Conservation (phyloP, 2,888 invertebrate species). For the Tanypteryx hageni region DNA sequence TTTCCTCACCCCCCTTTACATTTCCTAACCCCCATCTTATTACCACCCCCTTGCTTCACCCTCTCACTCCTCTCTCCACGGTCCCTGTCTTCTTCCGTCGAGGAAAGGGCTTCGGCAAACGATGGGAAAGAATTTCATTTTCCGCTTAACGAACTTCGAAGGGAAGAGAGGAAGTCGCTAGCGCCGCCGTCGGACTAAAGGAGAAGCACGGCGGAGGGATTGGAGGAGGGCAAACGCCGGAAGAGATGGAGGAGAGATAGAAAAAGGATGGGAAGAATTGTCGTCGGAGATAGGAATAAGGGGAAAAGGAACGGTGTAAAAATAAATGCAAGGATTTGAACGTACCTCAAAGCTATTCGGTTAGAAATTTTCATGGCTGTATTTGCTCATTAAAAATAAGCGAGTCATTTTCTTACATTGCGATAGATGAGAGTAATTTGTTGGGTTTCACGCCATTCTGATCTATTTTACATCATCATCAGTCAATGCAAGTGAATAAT, state of each 20-base stretch:
- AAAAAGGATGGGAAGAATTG: neutral
- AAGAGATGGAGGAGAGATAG: neutral
- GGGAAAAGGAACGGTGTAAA: neutral
- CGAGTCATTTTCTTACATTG: too few species aligned
- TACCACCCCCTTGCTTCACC: slow-evolving; percentile 14
- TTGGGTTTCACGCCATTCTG: too few species aligned
- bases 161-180: slow-evolving; percentile 19
- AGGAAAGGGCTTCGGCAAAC: slow-evolving; percentile 3
- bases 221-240: neutral
- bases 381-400: too few species aligned
- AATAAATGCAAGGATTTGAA: neutral
- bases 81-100: too few species aligned
- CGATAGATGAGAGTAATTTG: too few species aligned
- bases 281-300: neutral
- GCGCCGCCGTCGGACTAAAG: neutral
- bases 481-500: too few species aligned
- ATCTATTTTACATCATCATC: too few species aligned
- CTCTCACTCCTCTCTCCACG: too few species aligned
- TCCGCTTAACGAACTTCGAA: slow-evolving; percentile 39
- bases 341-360: too few species aligned
- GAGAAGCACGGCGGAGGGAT: neutral
- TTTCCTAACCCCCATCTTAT: neutral
- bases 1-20: neutral
- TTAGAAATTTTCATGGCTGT: too few species aligned
- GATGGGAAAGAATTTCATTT: slow-evolving; percentile 40